A percentile compares a stretch with the other conserved stretches of the same genome.
These are phyloP conservation scores for Eupithecia centaureata DNA, from an alignment of 2,888 invertebrate species.

Conservation along the genomic window DNA sequence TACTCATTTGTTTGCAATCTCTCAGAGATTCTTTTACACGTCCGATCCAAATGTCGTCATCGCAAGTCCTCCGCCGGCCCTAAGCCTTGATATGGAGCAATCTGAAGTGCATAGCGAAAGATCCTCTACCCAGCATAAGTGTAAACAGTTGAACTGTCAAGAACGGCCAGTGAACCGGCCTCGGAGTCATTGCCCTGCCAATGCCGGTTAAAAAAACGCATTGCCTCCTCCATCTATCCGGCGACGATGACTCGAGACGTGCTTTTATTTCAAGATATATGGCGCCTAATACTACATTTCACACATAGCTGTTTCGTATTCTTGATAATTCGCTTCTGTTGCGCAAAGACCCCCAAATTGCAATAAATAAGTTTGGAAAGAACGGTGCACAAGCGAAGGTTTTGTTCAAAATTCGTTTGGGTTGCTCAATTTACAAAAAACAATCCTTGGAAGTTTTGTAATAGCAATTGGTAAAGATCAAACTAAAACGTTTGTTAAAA, in stretches of 20 bases:
- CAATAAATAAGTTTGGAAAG: conserved; percentile 6
- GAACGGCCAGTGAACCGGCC: conserved; percentile 82
- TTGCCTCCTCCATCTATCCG: conserved; percentile 72
- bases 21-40: neutral
- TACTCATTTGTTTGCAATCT: neutral
- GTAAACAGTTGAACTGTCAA: conserved; percentile 84
- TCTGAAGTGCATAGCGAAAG: conserved; percentile 62
- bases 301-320: conserved; percentile 9
- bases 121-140: conserved; percentile 71
- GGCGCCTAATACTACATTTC: conserved; percentile 32
- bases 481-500: conserved; percentile 44
- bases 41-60: conserved; percentile 1
- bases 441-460: conserved; percentile 9
- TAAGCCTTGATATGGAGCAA: conserved; percentile 45
- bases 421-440: conserved; percentile 9
- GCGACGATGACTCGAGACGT: conserved; percentile 61
- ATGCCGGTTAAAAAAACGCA: conserved; percentile 81
- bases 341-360: neutral
- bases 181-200: conserved; percentile 79
- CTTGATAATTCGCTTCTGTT: conserved; percentile 14
- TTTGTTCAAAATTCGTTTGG: conserved; percentile 6
- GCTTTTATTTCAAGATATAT: conserved; percentile 59
- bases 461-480: conserved; percentile 34
- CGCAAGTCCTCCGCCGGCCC: neutral
- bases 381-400: neutral